phyloP scores from a whole-genome alignment of 2,113 vertebrate genomes.

The Ptychochromis oligacanthus region DNA sequence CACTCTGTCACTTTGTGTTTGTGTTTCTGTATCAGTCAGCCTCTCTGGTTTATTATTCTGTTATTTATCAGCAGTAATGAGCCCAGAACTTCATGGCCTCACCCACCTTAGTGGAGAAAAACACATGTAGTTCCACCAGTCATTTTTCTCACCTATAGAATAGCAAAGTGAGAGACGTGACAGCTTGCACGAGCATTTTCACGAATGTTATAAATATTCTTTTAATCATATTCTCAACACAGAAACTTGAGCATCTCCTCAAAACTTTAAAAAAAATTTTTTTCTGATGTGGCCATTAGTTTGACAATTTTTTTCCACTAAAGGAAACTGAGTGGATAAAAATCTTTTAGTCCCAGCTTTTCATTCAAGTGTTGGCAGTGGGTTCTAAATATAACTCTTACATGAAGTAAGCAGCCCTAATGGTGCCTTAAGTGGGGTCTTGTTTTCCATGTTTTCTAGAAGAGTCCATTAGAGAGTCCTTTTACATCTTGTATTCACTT shows the following conservation, averaged over 20 bases:
- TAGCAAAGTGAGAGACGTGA: neutral
- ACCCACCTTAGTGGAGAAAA: neutral
- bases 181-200: neutral
- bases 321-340: neutral
- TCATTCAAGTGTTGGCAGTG: neutral
- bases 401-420: conserved; percentile 3
- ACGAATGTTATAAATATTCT: neutral
- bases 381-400: neutral
- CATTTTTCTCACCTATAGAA: neutral
- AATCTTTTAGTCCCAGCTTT: neutral
- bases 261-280: neutral
- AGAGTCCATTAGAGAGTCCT: neutral
- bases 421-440: conserved; percentile 20
- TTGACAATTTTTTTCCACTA: neutral
- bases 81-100: conserved; percentile 45
- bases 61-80: conserved; percentile 67
- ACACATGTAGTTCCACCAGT: neutral
- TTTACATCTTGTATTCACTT: neutral
- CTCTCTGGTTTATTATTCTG: conserved; percentile 62
- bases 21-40: conserved; percentile 42
- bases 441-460: conserved; percentile 5
- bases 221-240: neutral
- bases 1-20: conserved; percentile 50
- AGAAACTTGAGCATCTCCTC: neutral
- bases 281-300: neutral